These are phyloP conservation scores for Diarsia brunnea DNA, from an alignment of 2,888 invertebrate species.

Conservation along the genomic window DNA sequence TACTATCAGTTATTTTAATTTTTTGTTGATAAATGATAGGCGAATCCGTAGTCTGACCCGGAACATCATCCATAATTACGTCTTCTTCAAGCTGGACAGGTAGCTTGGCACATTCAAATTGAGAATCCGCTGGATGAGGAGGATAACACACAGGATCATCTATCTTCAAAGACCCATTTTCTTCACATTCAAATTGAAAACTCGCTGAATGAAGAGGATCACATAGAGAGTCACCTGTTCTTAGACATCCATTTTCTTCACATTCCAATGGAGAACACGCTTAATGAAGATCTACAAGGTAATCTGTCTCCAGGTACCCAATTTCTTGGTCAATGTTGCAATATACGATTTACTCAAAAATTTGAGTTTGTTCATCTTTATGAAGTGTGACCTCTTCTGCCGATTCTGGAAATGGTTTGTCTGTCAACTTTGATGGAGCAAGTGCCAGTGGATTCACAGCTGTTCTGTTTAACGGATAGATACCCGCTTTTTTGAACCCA, in stretches of 20 bases:
- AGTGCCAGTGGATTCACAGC: too few relatives aligned
- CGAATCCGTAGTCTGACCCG: constrained; percentile 11
- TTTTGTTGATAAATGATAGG: constrained; percentile 20
- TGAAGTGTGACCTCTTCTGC: too few relatives aligned
- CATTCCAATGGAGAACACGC: constrained; percentile 2
- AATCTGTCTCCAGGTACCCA: constrained; percentile 17
- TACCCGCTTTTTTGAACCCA: constrained; percentile 24
- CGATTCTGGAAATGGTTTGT: too few relatives aligned
- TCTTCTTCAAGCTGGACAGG: constrained; percentile 23
- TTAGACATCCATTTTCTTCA: background rate
- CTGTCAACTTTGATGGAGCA: too few relatives aligned
- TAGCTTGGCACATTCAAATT: constrained; percentile 17
- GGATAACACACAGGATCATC: background rate
- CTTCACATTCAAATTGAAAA: background rate
- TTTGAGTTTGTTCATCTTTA: too few relatives aligned
- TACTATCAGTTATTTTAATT: too few relatives aligned
- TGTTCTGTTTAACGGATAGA: too few relatives aligned
- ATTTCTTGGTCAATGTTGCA: constrained; percentile 20
- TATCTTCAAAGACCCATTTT: constrained; percentile 1
- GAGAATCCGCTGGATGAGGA: background rate
- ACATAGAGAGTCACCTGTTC: background rate
- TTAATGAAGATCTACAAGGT: constrained; percentile 3
- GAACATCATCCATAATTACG: constrained; percentile 15
- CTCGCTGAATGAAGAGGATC: too few relatives aligned
- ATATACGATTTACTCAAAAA: constrained; percentile 14